Evolutionary conservation across 1,140 invertebrate genomes (phyloP), one percentile per base, ranked within the genome.

Genomic region (Trichogramma pretiosum): DNA sequence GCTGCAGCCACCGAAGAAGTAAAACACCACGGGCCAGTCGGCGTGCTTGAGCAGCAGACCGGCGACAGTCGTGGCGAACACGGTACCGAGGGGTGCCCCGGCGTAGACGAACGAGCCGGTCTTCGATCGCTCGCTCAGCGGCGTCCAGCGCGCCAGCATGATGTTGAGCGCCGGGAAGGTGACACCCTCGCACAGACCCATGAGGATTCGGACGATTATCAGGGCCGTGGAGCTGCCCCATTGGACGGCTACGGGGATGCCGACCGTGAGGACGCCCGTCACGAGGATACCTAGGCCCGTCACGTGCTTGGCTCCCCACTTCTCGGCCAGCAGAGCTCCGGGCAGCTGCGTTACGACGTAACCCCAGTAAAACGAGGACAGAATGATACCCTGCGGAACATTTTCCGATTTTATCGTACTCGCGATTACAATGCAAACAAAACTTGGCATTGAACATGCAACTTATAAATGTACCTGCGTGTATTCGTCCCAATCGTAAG

Each of bases 1-100:
- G 7, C 82, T 82, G 1, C 84, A 60, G 46, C 75, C 74, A 54
- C 89, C 89, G 65, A 91, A 92, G 11, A 89, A 74, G 60, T 89
- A 90, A 64, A 89, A 91, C 0, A 87, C 84, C 0, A 78, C 75
- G 4, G 80, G 74, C 86, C 86, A 89, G 10, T 79, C 79, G 1
- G 59, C 34, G 46, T 81, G 74, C 8, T 82, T 67, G 14, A 87
- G 74, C 3, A 87, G 71, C 8, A 82, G 63, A 10, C 86, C 86
- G n/a, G 82, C 84, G 2, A 87, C 48, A 1, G 79, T 74, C 18
- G 84, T 82, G 1, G 84, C 81, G 14, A 87, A 73, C 14, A 89
- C 84, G 14, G 85, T 88, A 38, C 81, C 81, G n/a, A 83, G 75
- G 60, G 76, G 78, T 3, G 80, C 79, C 9, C 83, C 83, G 8